Conservation (phyloP, 2,797 vertebrate genomes). For the Sebastes elongatus region DNA sequence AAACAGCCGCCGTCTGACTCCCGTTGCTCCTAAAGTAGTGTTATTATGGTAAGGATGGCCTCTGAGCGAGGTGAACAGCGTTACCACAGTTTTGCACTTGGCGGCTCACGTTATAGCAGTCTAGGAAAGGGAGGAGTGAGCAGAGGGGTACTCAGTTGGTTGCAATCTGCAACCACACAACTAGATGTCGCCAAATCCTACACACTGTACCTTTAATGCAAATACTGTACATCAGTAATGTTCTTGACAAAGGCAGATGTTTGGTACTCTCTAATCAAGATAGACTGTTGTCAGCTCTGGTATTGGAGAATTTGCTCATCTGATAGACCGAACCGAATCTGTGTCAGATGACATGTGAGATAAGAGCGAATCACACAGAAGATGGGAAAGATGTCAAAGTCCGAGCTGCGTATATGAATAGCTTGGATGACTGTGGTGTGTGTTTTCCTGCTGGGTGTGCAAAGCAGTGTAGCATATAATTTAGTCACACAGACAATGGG, state of each 20-base stretch:
- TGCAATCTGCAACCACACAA: too few relatives aligned
- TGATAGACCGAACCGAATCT: background rate
- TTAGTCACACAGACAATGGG: conserved; percentile 17
- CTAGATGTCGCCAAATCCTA: too few relatives aligned
- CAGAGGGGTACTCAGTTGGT: too few relatives aligned
- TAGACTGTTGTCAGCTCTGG: background rate
- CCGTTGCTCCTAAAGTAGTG: too few relatives aligned
- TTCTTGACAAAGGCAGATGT: background rate
- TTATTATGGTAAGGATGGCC: too few relatives aligned
- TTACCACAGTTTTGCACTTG: too few relatives aligned
- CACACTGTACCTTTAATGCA: too few relatives aligned
- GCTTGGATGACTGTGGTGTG: conserved; percentile 14
- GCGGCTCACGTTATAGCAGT: too few relatives aligned
- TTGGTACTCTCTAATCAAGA: background rate
- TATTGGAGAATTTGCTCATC: background rate
- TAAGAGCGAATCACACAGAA: background rate
- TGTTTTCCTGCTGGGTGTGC: conserved; percentile 17
- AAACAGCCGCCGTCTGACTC: too few relatives aligned
- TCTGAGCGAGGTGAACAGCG: too few relatives aligned
- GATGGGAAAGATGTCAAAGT: background rate
- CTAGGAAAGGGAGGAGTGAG: too few relatives aligned
- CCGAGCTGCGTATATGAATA: background rate
- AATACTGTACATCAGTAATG: background rate
- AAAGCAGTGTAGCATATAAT: conserved; percentile 35
- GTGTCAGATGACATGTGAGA: background rate